Percentiles rank a stretch among this genome's conserved stretches.
Conservation (phyloP, 2,888 invertebrate genomes). For the Hypselothyrea guttata region DNA sequence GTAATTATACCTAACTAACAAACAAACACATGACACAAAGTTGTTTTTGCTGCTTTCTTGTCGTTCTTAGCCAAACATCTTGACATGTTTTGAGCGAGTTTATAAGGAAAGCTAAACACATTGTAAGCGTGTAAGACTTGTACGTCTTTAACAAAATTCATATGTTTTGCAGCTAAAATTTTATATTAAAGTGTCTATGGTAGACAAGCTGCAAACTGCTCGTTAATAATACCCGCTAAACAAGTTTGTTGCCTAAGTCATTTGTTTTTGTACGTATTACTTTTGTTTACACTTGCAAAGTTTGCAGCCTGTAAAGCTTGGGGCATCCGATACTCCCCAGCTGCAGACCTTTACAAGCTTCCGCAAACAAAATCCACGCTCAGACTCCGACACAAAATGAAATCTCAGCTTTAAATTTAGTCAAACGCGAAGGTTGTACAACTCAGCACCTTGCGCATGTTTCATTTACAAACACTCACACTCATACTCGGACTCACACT, state of each 20-base stretch:
- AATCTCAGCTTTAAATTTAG: conserved; percentile 63
- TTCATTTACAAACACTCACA: conserved; percentile 43
- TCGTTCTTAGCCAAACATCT: conserved; percentile 14
- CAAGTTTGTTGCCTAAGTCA: conserved; percentile 56
- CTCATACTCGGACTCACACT: conserved; percentile 5
- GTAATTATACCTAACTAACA: conserved; percentile 53
- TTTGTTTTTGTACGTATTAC: conserved; percentile 42
- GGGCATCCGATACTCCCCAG: conserved; percentile 31
- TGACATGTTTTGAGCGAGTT: conserved; percentile 13
- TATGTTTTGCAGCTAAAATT: too few species aligned
- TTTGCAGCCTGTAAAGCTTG: conserved; percentile 33
- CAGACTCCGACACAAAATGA: conserved; percentile 4
- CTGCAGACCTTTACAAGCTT: conserved; percentile 55
- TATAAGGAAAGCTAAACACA: neutral
- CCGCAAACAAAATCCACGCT: conserved; percentile 57
- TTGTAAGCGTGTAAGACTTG: neutral
- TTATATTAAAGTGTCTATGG: too few species aligned
- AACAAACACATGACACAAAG: conserved; percentile 37
- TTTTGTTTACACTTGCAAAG: conserved; percentile 18
- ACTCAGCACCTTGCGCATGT: conserved; percentile 52
- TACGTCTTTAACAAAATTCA: too few species aligned
- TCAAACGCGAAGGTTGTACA: conserved; percentile 70
- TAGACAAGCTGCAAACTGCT: too few species aligned
- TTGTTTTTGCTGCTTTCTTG: conserved; percentile 32
- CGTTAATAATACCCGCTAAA: conserved; percentile 8